phyloP scores from a whole-genome alignment of 2,888 invertebrate genomes.

The Exocentrus adspersus region DNA sequence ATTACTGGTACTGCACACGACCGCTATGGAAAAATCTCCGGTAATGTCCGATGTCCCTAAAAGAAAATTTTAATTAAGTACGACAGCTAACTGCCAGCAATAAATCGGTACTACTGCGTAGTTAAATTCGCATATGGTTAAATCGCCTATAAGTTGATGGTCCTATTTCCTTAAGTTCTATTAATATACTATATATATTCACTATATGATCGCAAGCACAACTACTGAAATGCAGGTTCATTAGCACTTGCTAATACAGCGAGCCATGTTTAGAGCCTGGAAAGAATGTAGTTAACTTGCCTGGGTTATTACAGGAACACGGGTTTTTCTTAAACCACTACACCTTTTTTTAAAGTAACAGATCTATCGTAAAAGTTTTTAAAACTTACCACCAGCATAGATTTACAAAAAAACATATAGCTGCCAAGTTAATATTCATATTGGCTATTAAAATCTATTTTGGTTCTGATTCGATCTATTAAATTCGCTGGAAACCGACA shows the following conservation, averaged over 20 bases:
- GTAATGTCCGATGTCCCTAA: slow-evolving; percentile 33
- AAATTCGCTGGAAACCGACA: too few species aligned
- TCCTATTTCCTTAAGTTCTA: slow-evolving; percentile 45
- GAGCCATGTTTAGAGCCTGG: slow-evolving; percentile 43
- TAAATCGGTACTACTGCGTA: slow-evolving; percentile 39
- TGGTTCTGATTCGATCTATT: too few species aligned
- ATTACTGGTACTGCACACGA: background rate
- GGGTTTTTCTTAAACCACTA: background rate
- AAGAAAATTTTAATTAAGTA: slow-evolving; percentile 44
- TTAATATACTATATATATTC: slow-evolving; percentile 48
- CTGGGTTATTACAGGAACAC: slow-evolving; percentile 34
- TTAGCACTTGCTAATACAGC: slow-evolving; percentile 44
- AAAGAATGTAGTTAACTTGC: slow-evolving; percentile 44
- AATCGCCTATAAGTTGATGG: slow-evolving; percentile 41
- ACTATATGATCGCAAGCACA: slow-evolving; percentile 44
- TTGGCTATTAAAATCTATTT: too few species aligned
- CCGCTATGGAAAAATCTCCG: slow-evolving; percentile 12
- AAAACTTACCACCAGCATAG: too few species aligned
- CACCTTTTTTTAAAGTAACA: too few species aligned
- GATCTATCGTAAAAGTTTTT: too few species aligned
- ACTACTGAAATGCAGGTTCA: slow-evolving; percentile 41
- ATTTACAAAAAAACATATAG: too few species aligned
- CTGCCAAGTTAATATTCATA: too few species aligned
- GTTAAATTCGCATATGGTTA: slow-evolving; percentile 42
- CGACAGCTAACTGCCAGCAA: slow-evolving; percentile 34